Evolutionary conservation across 37 sponge, comb jelly and placozoan genomes (phyloP).

Genomic region (Corticium candelabrum): DNA sequence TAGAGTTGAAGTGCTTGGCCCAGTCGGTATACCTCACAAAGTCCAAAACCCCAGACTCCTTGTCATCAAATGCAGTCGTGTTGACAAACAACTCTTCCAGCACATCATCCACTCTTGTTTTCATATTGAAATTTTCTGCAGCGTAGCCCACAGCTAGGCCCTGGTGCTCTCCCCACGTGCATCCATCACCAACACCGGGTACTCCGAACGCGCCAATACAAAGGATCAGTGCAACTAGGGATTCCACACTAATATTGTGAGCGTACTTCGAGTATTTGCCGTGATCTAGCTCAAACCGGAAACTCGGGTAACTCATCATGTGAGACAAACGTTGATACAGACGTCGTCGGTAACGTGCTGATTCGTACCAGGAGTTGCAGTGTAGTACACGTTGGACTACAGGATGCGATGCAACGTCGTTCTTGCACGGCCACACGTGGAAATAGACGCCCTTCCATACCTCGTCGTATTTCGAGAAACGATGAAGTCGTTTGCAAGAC

Average conservation of each 20-base stretch:
- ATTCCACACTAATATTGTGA: background rate
- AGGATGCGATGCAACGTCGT: background rate
- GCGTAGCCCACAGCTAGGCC: background rate
- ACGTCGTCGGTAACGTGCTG: background rate
- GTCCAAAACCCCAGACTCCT: background rate
- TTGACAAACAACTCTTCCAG: background rate
- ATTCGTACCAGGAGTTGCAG: background rate
- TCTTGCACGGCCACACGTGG: background rate
- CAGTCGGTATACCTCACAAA: background rate
- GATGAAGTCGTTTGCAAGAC: background rate
- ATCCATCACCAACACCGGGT: background rate
- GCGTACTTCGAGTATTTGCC: background rate
- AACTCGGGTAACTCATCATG: background rate
- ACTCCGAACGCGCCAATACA: background rate
- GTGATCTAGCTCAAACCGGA: background rate
- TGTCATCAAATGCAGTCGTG: too few relatives aligned
- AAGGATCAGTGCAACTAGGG: background rate
- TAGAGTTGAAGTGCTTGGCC: background rate
- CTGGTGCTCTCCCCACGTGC: background rate
- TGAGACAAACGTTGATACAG: background rate
- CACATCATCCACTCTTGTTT: background rate
- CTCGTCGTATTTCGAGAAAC: background rate
- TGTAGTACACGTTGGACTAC: background rate
- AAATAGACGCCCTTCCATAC: background rate
- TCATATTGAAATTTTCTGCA: background rate